Percentiles rank a stretch among this genome's conserved stretches.
These are phyloP conservation scores for Drosophila parvula DNA, from an alignment of 1,140 invertebrate genomes.

Conservation along the genomic window DNA sequence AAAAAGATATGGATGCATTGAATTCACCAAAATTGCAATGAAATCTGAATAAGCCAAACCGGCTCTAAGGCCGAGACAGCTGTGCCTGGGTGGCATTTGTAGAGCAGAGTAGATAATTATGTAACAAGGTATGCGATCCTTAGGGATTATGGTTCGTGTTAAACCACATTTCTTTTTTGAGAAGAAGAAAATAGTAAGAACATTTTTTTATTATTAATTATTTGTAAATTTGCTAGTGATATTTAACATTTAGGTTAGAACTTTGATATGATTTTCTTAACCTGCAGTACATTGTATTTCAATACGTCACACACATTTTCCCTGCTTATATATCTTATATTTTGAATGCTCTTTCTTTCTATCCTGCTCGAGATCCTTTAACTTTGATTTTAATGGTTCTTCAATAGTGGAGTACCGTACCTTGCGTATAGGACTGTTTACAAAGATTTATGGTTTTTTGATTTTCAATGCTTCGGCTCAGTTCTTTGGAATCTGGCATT, in stretches of 20 bases:
- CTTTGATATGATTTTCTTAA: neutral
- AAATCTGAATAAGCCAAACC: slow-evolving; percentile 41
- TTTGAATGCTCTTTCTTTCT: neutral
- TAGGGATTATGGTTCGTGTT: neutral
- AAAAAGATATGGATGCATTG: slow-evolving; percentile 10
- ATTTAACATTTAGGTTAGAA: too few relatives aligned
- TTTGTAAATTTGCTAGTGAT: too few relatives aligned
- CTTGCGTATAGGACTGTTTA: neutral
- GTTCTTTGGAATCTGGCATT: neutral
- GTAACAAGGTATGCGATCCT: neutral
- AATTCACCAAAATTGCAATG: slow-evolving; percentile 61
- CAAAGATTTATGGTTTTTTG: slow-evolving; percentile 24
- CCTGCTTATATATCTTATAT: neutral
- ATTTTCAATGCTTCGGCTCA: slow-evolving; percentile 19
- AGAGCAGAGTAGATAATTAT: slow-evolving; percentile 33
- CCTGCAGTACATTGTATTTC: neutral
- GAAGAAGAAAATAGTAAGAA: slow-evolving; percentile 12
- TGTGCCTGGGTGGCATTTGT: slow-evolving; percentile 51
- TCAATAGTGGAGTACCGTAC: neutral
- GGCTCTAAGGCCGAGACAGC: slow-evolving; percentile 46
- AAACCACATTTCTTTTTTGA: neutral
- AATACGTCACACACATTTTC: neutral
- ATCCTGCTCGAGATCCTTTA: slow-evolving; percentile 15
- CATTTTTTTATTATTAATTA: neutral
- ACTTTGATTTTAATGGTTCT: slow-evolving; percentile 1